Conservation (phyloP, 30 jellyfish, hydroid and myxozoan species). For the Phacellophora camtschatica region DNA sequence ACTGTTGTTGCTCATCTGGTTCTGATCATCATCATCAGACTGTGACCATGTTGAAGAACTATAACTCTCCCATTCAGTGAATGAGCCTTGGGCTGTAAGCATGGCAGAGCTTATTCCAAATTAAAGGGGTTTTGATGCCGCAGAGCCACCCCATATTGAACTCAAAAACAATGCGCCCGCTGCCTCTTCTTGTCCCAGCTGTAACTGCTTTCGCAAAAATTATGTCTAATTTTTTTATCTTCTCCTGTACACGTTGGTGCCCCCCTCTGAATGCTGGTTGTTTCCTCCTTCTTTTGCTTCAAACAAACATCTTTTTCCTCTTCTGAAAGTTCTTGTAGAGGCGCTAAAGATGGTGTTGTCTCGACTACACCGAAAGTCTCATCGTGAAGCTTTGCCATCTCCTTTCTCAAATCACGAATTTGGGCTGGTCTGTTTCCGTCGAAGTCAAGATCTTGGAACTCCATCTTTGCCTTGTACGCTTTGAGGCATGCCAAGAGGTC, state of each 20-base stretch:
- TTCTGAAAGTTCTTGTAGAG: constrained; percentile 19
- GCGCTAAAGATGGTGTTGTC: neutral
- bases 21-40: constrained; percentile 24
- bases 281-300: neutral
- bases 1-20: neutral
- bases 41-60: neutral
- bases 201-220: constrained; percentile 33
- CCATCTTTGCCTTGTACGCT: neutral
- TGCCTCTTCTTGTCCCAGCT: constrained; percentile 19
- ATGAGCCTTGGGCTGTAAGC: neutral
- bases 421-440: constrained; percentile 14
- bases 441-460: constrained; percentile 25
- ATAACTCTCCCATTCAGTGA: neutral
- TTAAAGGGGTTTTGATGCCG: constrained; percentile 13
- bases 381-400: constrained; percentile 15
- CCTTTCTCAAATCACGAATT: constrained; percentile 13
- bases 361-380: constrained; percentile 21
- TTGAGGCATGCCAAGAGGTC: constrained; percentile 6
- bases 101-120: constrained; percentile 34
- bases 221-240: neutral
- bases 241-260: neutral
- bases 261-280: neutral
- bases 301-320: constrained; percentile 2
- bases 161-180: constrained; percentile 13
- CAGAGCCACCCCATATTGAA: constrained; percentile 28